Evolutionary conservation across 2,113 vertebrate species (phyloP), one percentile per base, ranked within the genome.

Genomic region (Carollia perspicillata): DNA sequence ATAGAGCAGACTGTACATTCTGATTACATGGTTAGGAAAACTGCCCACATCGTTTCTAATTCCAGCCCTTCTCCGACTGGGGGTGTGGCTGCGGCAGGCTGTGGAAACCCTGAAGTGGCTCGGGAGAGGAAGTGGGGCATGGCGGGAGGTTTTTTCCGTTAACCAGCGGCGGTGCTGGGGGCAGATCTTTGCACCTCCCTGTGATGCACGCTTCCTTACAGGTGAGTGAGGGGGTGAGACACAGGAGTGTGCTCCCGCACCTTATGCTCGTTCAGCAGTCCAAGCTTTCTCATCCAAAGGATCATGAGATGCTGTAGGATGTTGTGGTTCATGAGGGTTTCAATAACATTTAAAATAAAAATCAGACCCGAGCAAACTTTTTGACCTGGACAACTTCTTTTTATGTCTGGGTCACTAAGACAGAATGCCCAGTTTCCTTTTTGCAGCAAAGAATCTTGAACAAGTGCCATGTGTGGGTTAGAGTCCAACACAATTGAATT

Each of bases 11-110:
- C 80, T 47, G n/a, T 60, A 77, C 90, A 53, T 80, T 96, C 75
- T 97, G 90, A 94, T 78, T 68, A 90, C 85, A 74, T 78, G 92
- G 90, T 96, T 92, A 81, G 74, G 53, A 85, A 92, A 90, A 89
- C 94, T 97, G 75, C 96, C 97, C 90, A 95, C 92, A 49, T 88
- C 35, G 88, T 77, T 92, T 60, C 89, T 97, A 94, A 95, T 94
- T 86, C 90, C 65, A 90, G 88, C 28, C 44, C 12, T 17, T 75
- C 69, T 95, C 84, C 90, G 94, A 96, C 92, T 85, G 51, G 42
- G 60, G 81, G 71, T 55, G 75, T 78, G 33, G 26, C 51, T 85
- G 33, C 4, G 84, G 60, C 60, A 81, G 33, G 78, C 90, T 71
- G n/a, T 66, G 92, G 83, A 80, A 60, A 75, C 35, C 35, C 74